These are phyloP conservation scores for Calycopis cecrops DNA, from an alignment of 1,140 invertebrate genomes.

Conservation along the genomic window DNA sequence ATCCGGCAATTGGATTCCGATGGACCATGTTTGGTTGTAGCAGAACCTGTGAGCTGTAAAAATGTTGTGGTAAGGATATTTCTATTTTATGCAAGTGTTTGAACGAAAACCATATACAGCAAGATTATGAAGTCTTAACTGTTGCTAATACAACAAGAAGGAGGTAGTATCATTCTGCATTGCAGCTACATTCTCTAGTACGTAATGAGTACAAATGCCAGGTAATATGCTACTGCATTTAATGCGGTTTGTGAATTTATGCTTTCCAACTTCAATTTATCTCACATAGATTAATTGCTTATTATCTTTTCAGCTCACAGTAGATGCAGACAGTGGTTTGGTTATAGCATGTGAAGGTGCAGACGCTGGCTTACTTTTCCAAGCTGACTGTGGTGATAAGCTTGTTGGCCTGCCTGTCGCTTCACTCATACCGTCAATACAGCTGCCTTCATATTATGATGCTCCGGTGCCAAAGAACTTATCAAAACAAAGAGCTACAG, in stretches of 20 bases:
- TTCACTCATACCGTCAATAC: slow-evolving; percentile 72
- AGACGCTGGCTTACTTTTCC: slow-evolving; percentile 69
- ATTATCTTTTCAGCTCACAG: slow-evolving; percentile 52
- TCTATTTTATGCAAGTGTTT: background rate
- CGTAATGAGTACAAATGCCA: too few relatives aligned
- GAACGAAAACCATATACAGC: too few relatives aligned
- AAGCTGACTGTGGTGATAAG: slow-evolving; percentile 68
- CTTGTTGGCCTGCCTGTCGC: slow-evolving; percentile 67
- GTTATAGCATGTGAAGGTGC: slow-evolving; percentile 63
- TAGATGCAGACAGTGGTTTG: slow-evolving; percentile 67
- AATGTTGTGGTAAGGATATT: slow-evolving; percentile 56
- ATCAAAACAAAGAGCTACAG: slow-evolving; percentile 78
- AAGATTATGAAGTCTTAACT: too few relatives aligned
- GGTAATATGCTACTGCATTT: too few relatives aligned
- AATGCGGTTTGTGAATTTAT: too few relatives aligned
- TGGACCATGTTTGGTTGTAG: slow-evolving; percentile 78
- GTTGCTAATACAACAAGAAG: too few relatives aligned
- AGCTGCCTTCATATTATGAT: slow-evolving; percentile 65
- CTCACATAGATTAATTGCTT: too few relatives aligned
- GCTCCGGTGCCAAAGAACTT: slow-evolving; percentile 59
- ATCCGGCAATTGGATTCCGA: slow-evolving; percentile 76
- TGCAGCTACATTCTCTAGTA: too few relatives aligned
- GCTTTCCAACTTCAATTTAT: too few relatives aligned
- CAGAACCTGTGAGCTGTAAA: slow-evolving; percentile 77
- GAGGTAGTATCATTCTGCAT: too few relatives aligned